Percentiles rank a stretch among this genome's conserved stretches.
Conservation (phyloP, 2,797 vertebrate species). For the Trichosurus vulpecula region DNA sequence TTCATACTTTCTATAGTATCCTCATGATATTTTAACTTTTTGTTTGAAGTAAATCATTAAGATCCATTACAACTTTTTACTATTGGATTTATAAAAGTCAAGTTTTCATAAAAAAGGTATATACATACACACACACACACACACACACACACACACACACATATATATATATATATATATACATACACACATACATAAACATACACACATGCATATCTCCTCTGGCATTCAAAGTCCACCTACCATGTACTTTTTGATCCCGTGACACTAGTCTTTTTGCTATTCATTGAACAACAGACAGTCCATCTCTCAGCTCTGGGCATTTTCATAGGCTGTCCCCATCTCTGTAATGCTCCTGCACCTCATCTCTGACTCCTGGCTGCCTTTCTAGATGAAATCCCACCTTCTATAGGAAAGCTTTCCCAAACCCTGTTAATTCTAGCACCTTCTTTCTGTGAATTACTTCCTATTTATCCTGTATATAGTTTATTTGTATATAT, state of each 20-base stretch:
- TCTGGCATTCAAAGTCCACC: background rate
- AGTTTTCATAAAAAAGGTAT: slow-evolving; percentile 4
- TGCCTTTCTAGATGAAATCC: background rate
- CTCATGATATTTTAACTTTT: background rate
- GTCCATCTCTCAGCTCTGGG: background rate
- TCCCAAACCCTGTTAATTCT: too few species aligned
- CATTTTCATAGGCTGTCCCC: background rate
- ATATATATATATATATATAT: too few species aligned
- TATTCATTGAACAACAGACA: background rate
- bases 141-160: too few species aligned
- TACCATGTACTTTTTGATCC: background rate
- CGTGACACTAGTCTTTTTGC: background rate
- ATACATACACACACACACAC: background rate
- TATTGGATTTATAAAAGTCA: slow-evolving; percentile 21
- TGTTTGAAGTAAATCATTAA: slow-evolving; percentile 48
- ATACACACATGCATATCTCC: too few species aligned
- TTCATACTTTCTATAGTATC: slow-evolving; percentile 3
- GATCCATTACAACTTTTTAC: slow-evolving; percentile 7
- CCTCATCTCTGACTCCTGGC: background rate
- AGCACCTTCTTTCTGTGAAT: too few species aligned
- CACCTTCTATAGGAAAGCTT: background rate
- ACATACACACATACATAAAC: too few species aligned
- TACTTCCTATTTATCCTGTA: too few species aligned
- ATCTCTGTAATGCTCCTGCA: background rate
- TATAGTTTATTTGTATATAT: background rate